Percentiles rank a stretch among this genome's conserved stretches.
Conservation (phyloP, 2,888 invertebrate species). For the Stenolophus ochropezus region DNA sequence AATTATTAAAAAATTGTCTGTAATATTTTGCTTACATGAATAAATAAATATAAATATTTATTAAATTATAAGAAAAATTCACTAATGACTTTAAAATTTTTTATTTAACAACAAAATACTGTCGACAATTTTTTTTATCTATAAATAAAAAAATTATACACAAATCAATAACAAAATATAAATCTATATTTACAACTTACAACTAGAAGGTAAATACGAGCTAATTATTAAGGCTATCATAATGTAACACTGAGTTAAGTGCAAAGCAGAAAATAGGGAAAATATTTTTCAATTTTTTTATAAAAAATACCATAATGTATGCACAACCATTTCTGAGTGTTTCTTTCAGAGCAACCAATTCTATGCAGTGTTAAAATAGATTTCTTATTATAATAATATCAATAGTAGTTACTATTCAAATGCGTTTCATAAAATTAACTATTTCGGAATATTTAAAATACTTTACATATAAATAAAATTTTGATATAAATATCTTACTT, state of each 20-base stretch:
- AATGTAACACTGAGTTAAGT: slow-evolving; percentile 53
- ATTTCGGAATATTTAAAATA: slow-evolving; percentile 49
- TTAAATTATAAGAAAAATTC: slow-evolving; percentile 46
- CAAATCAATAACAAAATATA: slow-evolving; percentile 60
- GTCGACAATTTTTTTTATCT: slow-evolving; percentile 39
- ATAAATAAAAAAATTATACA: slow-evolving; percentile 52
- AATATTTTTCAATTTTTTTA: slow-evolving; percentile 47
- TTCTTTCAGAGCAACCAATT: slow-evolving; percentile 55
- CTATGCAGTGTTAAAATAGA: slow-evolving; percentile 7
- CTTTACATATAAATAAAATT: slow-evolving; percentile 47
- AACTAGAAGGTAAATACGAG: slow-evolving; percentile 27
- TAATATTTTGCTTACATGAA: slow-evolving; percentile 51
- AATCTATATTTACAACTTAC: slow-evolving; percentile 61
- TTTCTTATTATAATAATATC: slow-evolving; percentile 44
- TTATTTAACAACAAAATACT: slow-evolving; percentile 52
- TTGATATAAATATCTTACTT: slow-evolving; percentile 38
- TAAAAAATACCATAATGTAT: slow-evolving; percentile 59
- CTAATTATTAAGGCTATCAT: slow-evolving; percentile 46
- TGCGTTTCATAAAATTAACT: slow-evolving; percentile 37
- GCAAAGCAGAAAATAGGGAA: slow-evolving; percentile 54
- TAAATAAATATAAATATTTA: slow-evolving; percentile 62
- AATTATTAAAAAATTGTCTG: slow-evolving; percentile 46
- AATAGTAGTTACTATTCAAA: slow-evolving; percentile 35
- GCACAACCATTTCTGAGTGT: slow-evolving; percentile 60
- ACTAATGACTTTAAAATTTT: slow-evolving; percentile 26